Evolutionary conservation across 2,888 invertebrate genomes (phyloP), one percentile per base, ranked within the genome.

Genomic region (Tinea pellionella): DNA sequence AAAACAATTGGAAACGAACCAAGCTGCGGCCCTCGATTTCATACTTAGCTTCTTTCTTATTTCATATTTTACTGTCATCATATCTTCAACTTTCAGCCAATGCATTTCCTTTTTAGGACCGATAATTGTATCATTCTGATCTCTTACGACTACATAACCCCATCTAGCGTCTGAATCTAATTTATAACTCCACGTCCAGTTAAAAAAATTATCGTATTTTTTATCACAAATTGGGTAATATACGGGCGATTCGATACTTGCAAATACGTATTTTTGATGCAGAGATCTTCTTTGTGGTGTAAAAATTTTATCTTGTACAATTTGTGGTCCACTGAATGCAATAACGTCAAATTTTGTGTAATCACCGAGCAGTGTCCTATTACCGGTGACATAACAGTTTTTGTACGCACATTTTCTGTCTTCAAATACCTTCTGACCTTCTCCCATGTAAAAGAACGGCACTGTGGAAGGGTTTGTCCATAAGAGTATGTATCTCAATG

Each of bases 111-210:
- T 62, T 13, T 67, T 69, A 0, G 77, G 77, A 2, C 75, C 77
- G 30, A 76, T 66, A 3, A 67, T 61, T 3, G 67, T 62, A 11
- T 69, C 67, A 1, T 65, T 42, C 13, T 59, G 61, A 61, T 78
- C 66, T 59, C 65, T 70, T 0, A 78, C 63, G 2, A 65, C 62
- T 9, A 78, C 64, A 41, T 78, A 78, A 0, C 72, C 73, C 63
- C 69, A 76, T 24, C 61, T 64, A 15, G 68, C 64, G 37, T 78
- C 78, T 0, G 77, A 75, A 63, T 73, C 65, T 0, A 75, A 61
- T 64, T 69, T 75, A 53, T 70, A 79, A 0, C 77, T 77, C 76
- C 74, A 76, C 0, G 77, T 77, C 70, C 73, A 74, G 62, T 78
- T 79, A 53, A 79, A 78, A 30, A 66, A 75, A 9, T 65, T 63